Evolutionary conservation across 2,797 vertebrate species (phyloP).

Genomic region (Choloepus didactylus): DNA sequence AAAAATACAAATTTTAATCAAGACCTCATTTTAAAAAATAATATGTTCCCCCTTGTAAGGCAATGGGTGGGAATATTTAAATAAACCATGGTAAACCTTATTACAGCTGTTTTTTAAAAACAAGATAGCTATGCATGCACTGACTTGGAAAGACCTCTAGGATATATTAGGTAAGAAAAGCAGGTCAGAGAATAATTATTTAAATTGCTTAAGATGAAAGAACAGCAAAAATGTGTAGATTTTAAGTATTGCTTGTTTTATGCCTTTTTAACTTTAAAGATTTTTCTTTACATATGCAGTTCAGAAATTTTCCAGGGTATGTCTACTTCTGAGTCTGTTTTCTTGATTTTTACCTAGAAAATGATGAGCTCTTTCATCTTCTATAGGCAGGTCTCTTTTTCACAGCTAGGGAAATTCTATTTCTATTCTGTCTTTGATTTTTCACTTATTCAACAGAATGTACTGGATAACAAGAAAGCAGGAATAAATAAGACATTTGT

Average conservation of each 20-base stretch:
- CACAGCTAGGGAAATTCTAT: background rate
- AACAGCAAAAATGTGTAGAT: background rate
- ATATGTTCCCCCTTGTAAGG: background rate
- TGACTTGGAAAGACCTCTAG: background rate
- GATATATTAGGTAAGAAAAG: background rate
- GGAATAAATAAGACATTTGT: background rate
- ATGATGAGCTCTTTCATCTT: background rate
- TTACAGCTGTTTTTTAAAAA: background rate
- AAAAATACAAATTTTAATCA: conserved; percentile 16
- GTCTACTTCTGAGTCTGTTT: background rate
- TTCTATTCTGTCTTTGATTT: background rate
- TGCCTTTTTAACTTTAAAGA: background rate
- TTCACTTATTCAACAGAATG: background rate
- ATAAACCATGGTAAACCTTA: background rate
- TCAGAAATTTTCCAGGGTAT: background rate
- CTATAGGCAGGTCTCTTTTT: background rate
- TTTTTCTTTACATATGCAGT: background rate
- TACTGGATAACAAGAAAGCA: background rate
- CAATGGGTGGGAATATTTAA: background rate
- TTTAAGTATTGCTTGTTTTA: background rate
- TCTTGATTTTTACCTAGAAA: conserved; percentile 1
- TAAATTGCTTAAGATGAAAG: background rate
- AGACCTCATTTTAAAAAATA: background rate
- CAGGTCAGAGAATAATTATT: background rate
- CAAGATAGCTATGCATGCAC: background rate